phyloP scores from a whole-genome alignment of 92 coral and sea anemone genomes.

The Heteractis magnifica region DNA sequence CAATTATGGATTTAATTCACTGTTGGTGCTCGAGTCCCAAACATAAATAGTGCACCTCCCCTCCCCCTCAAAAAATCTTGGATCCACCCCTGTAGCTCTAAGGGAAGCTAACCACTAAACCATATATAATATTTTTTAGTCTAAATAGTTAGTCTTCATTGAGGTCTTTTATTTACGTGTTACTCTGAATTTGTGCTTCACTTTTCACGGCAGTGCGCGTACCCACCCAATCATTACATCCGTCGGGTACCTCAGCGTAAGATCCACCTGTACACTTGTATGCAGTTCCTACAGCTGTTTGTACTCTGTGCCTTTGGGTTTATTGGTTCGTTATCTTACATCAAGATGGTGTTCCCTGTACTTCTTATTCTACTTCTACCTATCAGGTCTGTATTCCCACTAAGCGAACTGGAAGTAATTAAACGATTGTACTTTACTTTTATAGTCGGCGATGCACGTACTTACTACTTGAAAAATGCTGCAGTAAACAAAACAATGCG shows the following conservation, averaged over 20 bases:
- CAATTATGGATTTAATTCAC: no score
- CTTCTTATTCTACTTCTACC: slow-evolving; percentile 74
- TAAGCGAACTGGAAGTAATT: background rate
- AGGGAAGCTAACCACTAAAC: no score
- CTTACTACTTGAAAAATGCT: no score
- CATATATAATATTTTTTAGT: no score
- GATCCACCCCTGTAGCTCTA: no score
- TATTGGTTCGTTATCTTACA: slow-evolving; percentile 57
- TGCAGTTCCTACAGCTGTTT: slow-evolving; percentile 66
- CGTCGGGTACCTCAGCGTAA: slow-evolving; percentile 85
- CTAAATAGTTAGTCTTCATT: background rate
- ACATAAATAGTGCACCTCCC: no score
- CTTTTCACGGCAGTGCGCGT: slow-evolving; percentile 53
- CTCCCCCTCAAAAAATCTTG: no score
- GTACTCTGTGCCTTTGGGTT: slow-evolving; percentile 77
- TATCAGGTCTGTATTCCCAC: slow-evolving; percentile 48
- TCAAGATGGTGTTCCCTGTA: slow-evolving; percentile 84
- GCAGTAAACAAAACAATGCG: background rate
- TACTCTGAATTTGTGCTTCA: background rate
- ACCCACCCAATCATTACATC: slow-evolving; percentile 89
- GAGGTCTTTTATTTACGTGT: background rate
- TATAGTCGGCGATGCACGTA: no score
- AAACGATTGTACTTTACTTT: background rate
- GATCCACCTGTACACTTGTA: slow-evolving; percentile 70
- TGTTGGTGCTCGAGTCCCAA: no score